Base-by-base conservation (phyloP, 2,113 vertebrate species). In the Polyodon spathula region DNA sequence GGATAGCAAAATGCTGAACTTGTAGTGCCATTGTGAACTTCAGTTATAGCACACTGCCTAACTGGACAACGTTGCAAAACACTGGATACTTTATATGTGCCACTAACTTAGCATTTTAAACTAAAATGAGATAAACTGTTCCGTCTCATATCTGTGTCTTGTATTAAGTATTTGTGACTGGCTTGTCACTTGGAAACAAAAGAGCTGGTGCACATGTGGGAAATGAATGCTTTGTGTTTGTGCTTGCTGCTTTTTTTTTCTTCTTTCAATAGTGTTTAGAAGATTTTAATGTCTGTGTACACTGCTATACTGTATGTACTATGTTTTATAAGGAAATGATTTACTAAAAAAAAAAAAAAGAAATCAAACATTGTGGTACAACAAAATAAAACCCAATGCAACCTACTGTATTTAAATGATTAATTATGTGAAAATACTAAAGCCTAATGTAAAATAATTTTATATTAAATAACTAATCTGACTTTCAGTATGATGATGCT, bases 41-140 rank as follows among this genome's bases (percentile, higher is more conserved):
- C n/a, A n/a, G n/a, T n/a, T n/a, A n/a, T n/a, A n/a, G n/a, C n/a
- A n/a, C n/a, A n/a, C n/a, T n/a, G n/a, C n/a, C n/a, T n/a, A n/a
- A n/a, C 51, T 40, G 41, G 38, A 40, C 55, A 63, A 71, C n/a
- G n/a, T 63, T 69, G 60, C 67, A 64, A 70, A 74, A 77, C 80
- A 81, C 82, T 78, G 79, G 77, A 84, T 77, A 71, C 46, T 75
- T 72, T 68, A 56, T 68, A 55, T 66, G 68, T 73, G n/a, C 46
- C n/a, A 50, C 11, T 50, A 50, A 50, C 46, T n/a, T n/a, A 50
- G 41, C n/a, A n/a, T n/a, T n/a, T n/a, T n/a, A n/a, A n/a, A n/a
- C n/a, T n/a, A n/a, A n/a, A n/a, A n/a, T n/a, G n/a, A n/a, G n/a
- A n/a, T n/a, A n/a, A n/a, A n/a, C 62, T 58, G 43, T 72, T 62